Conservation (phyloP, 2,113 vertebrate species). For the Haemorhous mexicanus region DNA sequence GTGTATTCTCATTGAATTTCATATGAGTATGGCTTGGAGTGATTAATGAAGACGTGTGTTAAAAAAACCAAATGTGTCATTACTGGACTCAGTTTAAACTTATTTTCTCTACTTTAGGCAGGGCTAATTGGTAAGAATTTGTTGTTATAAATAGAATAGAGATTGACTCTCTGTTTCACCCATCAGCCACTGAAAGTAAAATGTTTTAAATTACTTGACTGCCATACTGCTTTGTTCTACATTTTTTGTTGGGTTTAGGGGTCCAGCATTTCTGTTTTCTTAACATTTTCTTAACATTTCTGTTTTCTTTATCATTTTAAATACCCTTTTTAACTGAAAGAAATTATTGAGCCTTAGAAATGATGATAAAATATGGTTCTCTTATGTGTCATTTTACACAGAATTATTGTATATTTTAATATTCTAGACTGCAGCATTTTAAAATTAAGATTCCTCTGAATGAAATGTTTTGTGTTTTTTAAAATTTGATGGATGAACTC, state of each 20-base stretch:
- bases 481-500: slow-evolving; percentile 5
- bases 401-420: slow-evolving; percentile 13
- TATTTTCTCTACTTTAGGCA: background rate
- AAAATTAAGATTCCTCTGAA: background rate
- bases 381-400: background rate
- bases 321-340: background rate
- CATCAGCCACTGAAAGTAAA: background rate
- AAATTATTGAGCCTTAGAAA: background rate
- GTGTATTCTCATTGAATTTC: background rate
- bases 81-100: background rate
- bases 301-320: background rate
- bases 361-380: background rate
- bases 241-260: background rate
- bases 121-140: slow-evolving; percentile 10
- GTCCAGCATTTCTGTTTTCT: background rate
- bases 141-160: background rate
- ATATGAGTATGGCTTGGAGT: background rate
- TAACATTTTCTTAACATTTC: background rate
- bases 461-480: background rate
- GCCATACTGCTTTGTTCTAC: background rate
- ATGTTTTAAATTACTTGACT: slow-evolving; percentile 11
- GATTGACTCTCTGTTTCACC: background rate
- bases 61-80: background rate
- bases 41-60: background rate
- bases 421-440: background rate